Percentiles rank a stretch among this genome's conserved stretches.
Evolutionary conservation across 2,113 vertebrate species (phyloP).

Genomic region (Puma concolor): DNA sequence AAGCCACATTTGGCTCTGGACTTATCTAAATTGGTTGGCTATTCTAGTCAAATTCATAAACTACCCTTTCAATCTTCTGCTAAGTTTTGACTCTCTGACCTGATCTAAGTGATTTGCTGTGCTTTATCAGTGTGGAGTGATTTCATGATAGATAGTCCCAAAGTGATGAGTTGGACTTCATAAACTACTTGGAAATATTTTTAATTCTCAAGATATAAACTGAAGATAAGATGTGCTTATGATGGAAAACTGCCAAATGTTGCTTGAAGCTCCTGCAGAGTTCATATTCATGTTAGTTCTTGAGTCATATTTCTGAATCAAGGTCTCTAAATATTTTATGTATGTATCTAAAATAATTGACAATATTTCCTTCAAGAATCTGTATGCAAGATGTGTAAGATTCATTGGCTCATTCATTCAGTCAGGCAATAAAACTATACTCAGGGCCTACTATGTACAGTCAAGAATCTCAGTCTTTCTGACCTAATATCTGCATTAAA

Average conservation of each 20-base stretch:
- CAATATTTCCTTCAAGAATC: neutral
- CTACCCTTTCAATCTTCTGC: neutral
- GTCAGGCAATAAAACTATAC: neutral
- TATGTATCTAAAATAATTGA: slow-evolving; percentile 26
- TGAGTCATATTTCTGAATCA: slow-evolving; percentile 35
- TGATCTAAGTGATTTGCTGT: neutral
- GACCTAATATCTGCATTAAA: neutral
- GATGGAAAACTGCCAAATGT: neutral
- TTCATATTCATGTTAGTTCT: neutral
- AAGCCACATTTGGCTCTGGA: neutral
- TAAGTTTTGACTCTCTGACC: neutral
- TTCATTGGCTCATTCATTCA: neutral
- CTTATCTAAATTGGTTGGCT: neutral
- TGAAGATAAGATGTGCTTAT: neutral
- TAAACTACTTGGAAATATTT: slow-evolving; percentile 25
- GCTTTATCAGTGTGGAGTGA: neutral
- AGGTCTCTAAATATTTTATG: slow-evolving; percentile 19
- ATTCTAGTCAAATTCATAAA: neutral
- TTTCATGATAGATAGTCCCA: neutral
- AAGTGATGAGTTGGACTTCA: neutral
- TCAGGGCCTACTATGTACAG: neutral
- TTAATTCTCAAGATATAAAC: slow-evolving; percentile 15
- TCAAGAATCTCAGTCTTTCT: neutral
- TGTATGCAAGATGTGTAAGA: neutral
- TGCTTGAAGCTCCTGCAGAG: neutral